phyloP scores from a whole-genome alignment of 2,797 vertebrate species.

The Sebastes taczanowskii region DNA sequence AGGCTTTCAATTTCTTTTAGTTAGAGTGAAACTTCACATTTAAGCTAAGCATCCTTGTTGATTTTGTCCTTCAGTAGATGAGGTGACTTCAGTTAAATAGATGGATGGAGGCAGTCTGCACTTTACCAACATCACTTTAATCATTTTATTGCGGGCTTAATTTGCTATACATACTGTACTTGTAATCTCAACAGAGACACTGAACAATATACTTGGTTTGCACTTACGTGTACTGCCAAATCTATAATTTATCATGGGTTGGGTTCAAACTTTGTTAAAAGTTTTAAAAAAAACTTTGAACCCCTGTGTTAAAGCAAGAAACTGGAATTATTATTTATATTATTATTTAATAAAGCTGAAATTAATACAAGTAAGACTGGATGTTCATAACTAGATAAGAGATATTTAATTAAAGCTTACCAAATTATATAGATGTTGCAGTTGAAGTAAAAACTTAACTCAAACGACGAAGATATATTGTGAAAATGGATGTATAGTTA shows the following conservation, averaged over 20 bases:
- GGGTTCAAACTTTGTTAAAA: not conserved
- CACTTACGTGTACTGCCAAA: not conserved
- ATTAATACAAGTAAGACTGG: not conserved
- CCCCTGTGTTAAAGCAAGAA: no score
- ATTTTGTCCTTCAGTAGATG: not conserved
- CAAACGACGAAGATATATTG: not conserved
- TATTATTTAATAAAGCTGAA: not conserved
- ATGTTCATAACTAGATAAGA: not conserved
- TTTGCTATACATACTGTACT: not conserved
- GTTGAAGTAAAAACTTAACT: not conserved
- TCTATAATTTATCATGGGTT: not conserved
- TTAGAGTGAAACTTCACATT: not conserved
- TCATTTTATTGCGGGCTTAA: not conserved
- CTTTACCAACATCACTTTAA: not conserved
- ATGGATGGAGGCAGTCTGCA: not conserved
- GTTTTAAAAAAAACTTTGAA: no score
- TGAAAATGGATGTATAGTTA: no score
- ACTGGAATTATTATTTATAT: no score
- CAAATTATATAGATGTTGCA: not conserved
- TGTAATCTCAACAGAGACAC: not conserved
- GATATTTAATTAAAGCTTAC: not conserved
- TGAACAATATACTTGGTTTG: not conserved
- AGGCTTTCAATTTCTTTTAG: not conserved
- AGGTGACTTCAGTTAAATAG: not conserved
- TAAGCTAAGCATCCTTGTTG: not conserved